These are phyloP conservation scores for Hestina assimilis DNA, from an alignment of 1,140 invertebrate species.

Conservation along the genomic window DNA sequence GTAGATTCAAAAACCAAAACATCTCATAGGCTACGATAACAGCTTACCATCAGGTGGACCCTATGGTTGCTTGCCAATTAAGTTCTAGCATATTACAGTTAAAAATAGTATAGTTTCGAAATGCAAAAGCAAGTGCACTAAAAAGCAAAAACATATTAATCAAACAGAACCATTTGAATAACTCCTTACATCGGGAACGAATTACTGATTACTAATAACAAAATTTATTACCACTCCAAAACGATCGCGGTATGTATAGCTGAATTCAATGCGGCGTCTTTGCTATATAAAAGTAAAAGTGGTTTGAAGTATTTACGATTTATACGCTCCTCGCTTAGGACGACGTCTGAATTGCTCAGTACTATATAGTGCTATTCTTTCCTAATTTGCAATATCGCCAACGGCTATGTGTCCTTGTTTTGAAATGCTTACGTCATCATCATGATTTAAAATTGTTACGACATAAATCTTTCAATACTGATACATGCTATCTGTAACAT, in stretches of 20 bases:
- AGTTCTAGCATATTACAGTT: no score
- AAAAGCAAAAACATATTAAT: conserved; percentile 2
- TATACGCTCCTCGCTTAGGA: conserved; percentile 5
- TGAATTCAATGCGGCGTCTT: conserved; percentile 27
- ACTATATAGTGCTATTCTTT: conserved; percentile 1
- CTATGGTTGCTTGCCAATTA: no score
- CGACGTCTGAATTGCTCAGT: neutral
- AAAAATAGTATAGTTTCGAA: neutral
- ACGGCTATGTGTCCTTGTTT: no score
- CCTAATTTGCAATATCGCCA: no score
- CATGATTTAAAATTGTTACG: no score
- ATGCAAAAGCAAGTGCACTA: neutral
- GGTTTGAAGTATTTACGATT: conserved; percentile 24
- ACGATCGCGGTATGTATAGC: conserved; percentile 9
- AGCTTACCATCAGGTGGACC: no score
- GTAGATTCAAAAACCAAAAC: no score
- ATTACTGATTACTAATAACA: conserved; percentile 29
- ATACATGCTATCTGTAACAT: no score
- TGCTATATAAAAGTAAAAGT: conserved; percentile 29
- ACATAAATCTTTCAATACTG: no score
- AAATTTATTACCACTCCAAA: conserved; percentile 28
- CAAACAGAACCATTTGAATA: conserved; percentile 7
- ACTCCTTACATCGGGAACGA: conserved; percentile 12
- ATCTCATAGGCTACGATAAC: no score
- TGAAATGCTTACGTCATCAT: no score